Conservation (phyloP, 2,113 vertebrate genomes). For the Marmota monax region DNA sequence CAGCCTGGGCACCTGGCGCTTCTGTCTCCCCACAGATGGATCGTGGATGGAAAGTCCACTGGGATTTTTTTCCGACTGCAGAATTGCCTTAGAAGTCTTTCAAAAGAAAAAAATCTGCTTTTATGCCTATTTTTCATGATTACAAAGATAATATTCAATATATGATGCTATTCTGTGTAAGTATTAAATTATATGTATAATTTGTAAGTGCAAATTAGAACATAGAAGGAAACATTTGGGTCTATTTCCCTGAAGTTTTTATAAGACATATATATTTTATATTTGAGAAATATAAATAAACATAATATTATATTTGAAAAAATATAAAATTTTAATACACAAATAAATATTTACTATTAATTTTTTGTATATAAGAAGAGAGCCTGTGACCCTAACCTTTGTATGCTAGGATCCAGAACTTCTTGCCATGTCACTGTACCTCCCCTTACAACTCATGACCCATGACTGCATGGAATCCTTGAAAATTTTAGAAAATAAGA, state of each 20-base stretch:
- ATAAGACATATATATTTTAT: neutral
- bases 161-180: neutral
- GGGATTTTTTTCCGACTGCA: neutral
- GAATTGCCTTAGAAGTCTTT: neutral
- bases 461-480: neutral
- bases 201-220: neutral
- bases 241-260: slow-evolving; percentile 7
- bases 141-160: neutral
- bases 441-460: neutral
- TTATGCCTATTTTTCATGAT: neutral
- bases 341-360: neutral
- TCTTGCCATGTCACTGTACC: neutral
- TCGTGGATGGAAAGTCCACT: neutral
- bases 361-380: neutral
- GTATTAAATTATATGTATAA: neutral
- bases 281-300: neutral
- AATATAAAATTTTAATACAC: neutral
- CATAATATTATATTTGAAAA: neutral
- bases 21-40: accelerated
- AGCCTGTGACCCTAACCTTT: neutral
- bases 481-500: neutral
- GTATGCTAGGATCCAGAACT: neutral
- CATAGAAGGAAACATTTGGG: neutral
- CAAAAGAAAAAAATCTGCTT: neutral
- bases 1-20: neutral